Percentiles rank a stretch among this genome's conserved stretches.
phyloP scores from a whole-genome alignment of 2,888 invertebrate genomes.

The Coleophora deauratella region DNA sequence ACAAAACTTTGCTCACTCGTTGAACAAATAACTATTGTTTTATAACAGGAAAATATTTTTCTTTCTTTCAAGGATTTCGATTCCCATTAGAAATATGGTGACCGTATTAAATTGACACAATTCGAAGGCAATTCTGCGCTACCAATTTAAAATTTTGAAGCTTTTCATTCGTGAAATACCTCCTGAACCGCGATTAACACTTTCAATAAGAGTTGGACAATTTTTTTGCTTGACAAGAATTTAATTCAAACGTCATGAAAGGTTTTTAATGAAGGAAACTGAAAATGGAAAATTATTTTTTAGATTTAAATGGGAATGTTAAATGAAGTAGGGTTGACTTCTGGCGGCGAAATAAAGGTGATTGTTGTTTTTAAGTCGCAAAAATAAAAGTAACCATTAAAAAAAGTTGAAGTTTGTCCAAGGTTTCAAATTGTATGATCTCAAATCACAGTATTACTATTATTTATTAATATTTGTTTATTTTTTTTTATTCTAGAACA shows the following conservation, averaged over 20 bases:
- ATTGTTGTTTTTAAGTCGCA: not conserved
- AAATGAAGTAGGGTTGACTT: not conserved
- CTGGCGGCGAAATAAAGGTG: not conserved
- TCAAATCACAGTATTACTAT: not conserved
- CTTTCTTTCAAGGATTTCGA: no score
- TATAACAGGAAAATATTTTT: no score
- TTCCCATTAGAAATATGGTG: not conserved
- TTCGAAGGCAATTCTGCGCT: conserved; percentile 1
- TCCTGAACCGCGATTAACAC: conserved; percentile 4
- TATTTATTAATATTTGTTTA: not conserved
- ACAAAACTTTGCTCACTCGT: no score
- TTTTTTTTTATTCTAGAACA: not conserved
- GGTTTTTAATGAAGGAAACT: not conserved
- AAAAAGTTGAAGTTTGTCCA: not conserved
- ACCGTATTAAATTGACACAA: not conserved
- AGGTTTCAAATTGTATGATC: not conserved
- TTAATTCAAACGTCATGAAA: no score
- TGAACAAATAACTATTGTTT: no score
- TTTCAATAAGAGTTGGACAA: not conserved
- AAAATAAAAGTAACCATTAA: not conserved
- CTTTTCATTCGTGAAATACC: conserved; percentile 9
- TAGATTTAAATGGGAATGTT: not conserved
- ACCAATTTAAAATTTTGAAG: conserved; percentile 4
- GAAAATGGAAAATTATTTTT: not conserved
- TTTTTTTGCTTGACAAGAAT: no score